A percentile compares a stretch with the other conserved stretches of the same genome.
These are phyloP conservation scores for Leptopilina boulardi DNA, from an alignment of 1,140 invertebrate species.

Conservation along the genomic window DNA sequence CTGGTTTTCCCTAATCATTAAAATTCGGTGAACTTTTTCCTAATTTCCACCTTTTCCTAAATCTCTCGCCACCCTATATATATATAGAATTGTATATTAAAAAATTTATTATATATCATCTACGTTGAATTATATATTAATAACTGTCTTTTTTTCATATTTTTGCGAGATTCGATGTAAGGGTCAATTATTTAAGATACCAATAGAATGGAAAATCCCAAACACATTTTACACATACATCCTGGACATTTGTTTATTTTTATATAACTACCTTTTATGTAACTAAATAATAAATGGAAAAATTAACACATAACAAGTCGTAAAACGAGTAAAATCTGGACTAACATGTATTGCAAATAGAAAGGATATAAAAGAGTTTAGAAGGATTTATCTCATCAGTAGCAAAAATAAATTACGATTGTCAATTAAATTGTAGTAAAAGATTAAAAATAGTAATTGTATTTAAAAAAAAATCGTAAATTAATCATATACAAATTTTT, in stretches of 20 bases:
- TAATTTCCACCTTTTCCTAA: no score
- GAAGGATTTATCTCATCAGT: not conserved
- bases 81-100: no score
- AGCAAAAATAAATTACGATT: not conserved
- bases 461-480: not conserved
- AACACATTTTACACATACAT: not conserved
- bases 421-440: not conserved
- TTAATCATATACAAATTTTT: no score
- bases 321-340: not conserved
- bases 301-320: constrained; percentile 10
- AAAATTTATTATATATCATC: no score
- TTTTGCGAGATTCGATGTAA: not conserved
- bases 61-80: no score
- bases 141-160: not conserved
- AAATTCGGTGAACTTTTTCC: no score
- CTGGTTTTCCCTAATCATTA: no score
- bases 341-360: not conserved
- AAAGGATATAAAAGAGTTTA: not conserved
- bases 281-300: not conserved
- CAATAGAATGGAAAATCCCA: not conserved
- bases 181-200: no score
- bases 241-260: not conserved
- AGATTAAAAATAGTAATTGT: not conserved
- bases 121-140: not conserved
- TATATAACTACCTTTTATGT: constrained; percentile 2